Conservation (phyloP, 2,113 vertebrate genomes). For the Hemibagrus wyckioides region DNA sequence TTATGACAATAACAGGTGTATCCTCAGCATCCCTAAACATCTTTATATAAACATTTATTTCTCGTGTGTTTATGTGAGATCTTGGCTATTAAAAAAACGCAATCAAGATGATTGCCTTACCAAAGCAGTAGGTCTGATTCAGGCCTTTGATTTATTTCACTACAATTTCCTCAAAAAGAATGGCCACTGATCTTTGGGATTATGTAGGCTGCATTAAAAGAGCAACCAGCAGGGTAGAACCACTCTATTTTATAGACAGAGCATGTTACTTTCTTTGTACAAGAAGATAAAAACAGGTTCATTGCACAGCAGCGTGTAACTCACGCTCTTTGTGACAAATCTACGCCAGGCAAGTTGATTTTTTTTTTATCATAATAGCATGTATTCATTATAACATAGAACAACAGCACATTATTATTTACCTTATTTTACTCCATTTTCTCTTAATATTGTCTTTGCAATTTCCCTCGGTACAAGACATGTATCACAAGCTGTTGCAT, state of each 20-base stretch:
- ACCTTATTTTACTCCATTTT: not conserved
- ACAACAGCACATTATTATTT: not conserved
- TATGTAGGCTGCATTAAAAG: slow-evolving; percentile 10
- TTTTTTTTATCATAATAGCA: not conserved
- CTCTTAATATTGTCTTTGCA: not conserved
- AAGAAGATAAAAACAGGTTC: not conserved
- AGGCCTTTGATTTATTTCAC: slow-evolving; percentile 37
- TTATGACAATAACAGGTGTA: slow-evolving; percentile 3
- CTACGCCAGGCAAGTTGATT: not conserved
- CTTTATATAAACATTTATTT: not conserved
- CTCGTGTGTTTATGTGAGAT: not conserved
- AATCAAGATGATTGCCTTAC: not conserved
- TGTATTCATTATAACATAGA: not conserved
- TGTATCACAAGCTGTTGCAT: not conserved
- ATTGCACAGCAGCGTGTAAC: not conserved
- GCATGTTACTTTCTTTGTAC: not conserved
- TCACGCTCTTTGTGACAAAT: not conserved
- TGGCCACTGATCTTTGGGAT: slow-evolving; percentile 22
- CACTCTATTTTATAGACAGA: slow-evolving; percentile 2
- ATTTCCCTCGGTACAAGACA: not conserved
- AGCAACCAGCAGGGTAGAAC: slow-evolving; percentile 14
- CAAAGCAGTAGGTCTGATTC: not conserved
- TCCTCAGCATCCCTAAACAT: not conserved
- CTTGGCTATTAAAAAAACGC: not conserved
- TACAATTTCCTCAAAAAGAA: not conserved